Evolutionary conservation across 2,113 vertebrate species (phyloP).

Genomic region (Crotophaga sulcirostris): DNA sequence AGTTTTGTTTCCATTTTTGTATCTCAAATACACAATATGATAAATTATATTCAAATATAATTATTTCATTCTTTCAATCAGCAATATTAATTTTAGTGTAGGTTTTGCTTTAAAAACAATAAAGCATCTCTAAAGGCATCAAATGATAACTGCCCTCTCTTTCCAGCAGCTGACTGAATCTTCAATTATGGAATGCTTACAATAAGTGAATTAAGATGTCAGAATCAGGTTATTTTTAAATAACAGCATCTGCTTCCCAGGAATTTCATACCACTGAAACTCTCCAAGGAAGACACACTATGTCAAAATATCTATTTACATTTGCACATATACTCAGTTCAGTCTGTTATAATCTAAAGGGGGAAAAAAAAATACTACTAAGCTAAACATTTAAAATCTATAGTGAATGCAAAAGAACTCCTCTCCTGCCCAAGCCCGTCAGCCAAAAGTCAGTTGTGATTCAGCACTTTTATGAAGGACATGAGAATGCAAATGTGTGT

Average conservation of each 20-base stretch:
- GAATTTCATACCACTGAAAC: neutral
- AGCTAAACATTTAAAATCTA: constrained; percentile 48
- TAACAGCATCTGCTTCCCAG: neutral
- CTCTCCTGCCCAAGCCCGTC: neutral
- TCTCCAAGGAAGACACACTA: neutral
- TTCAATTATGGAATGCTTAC: neutral
- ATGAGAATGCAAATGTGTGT: neutral
- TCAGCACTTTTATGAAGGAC: constrained; percentile 30
- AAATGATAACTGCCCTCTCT: neutral
- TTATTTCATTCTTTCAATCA: too few relatives aligned
- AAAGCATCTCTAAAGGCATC: neutral
- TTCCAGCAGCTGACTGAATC: constrained; percentile 6
- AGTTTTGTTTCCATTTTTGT: neutral
- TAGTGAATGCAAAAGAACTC: constrained; percentile 15
- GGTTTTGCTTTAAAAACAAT: neutral
- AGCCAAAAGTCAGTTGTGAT: neutral
- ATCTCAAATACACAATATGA: neutral
- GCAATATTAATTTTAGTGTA: neutral
- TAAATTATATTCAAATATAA: neutral
- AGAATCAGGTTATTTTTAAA: constrained; percentile 31
- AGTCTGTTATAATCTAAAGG: constrained; percentile 43
- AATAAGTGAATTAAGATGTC: constrained; percentile 14
- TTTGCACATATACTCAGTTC: constrained; percentile 24
- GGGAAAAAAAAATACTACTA: constrained; percentile 35
- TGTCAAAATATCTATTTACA: neutral